These are phyloP conservation scores for Vultur gryphus DNA, from an alignment of 2,797 vertebrate species.

Conservation along the genomic window DNA sequence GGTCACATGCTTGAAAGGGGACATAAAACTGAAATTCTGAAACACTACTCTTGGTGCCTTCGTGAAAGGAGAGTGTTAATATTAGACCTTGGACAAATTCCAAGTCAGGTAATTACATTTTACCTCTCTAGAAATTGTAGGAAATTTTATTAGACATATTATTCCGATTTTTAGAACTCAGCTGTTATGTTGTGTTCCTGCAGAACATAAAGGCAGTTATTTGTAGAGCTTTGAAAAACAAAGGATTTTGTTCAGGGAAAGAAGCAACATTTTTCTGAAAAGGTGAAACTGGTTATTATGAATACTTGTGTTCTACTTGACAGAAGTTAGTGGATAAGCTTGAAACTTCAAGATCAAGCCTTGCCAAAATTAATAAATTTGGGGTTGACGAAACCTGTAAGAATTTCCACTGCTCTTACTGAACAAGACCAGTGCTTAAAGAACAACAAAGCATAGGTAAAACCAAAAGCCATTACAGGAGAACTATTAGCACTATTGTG, in stretches of 20 bases:
- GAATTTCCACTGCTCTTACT: background rate
- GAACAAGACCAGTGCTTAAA: background rate
- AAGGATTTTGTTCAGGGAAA: background rate
- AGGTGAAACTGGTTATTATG: background rate
- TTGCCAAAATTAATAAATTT: background rate
- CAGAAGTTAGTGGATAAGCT: background rate
- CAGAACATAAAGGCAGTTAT: background rate
- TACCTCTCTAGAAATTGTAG: background rate
- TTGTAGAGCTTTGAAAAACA: background rate
- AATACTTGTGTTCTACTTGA: background rate
- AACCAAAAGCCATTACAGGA: background rate
- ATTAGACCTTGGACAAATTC: background rate
- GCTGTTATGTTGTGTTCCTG: background rate
- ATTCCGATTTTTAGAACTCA: background rate
- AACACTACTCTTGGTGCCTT: background rate
- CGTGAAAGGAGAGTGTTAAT: background rate
- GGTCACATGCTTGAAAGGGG: background rate
- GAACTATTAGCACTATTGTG: background rate
- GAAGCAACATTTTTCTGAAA: background rate
- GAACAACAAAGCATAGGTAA: background rate
- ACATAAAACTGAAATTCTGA: background rate
- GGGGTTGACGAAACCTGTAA: background rate
- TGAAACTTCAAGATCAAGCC: background rate
- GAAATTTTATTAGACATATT: background rate
- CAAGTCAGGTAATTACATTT: background rate